Conservation (phyloP, 2,113 vertebrate genomes). For the Pseudonaja textilis region DNA sequence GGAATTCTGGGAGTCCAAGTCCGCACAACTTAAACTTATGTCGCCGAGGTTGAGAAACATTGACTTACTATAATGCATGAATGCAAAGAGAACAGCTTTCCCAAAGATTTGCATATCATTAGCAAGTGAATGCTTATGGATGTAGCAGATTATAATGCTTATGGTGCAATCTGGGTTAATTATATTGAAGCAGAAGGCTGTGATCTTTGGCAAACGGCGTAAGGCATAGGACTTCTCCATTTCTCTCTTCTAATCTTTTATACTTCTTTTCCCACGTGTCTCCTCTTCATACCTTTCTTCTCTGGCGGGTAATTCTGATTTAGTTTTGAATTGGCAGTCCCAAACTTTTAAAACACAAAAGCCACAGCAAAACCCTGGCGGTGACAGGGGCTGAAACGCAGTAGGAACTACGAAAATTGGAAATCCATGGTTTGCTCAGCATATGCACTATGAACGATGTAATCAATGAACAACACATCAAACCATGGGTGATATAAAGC, state of each 20-base stretch:
- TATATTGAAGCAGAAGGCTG: background rate
- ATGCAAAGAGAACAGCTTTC: background rate
- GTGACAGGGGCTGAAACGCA: background rate
- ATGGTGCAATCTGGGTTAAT: background rate
- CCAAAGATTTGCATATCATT: background rate
- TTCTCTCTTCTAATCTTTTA: background rate
- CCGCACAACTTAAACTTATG: background rate
- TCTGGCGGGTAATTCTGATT: background rate
- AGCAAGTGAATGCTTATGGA: background rate
- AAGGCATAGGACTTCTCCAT: background rate
- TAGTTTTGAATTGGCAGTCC: background rate
- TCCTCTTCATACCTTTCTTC: background rate
- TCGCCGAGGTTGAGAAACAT: too few species aligned
- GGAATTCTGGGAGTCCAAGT: background rate
- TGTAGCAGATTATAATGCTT: background rate
- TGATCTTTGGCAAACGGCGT: background rate
- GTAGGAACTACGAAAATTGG: background rate
- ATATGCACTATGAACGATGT: background rate
- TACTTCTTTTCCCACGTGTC: background rate
- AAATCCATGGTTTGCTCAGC: background rate
- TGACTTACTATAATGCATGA: background rate
- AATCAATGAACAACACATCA: background rate
- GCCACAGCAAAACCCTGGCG: background rate
- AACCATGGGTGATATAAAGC: background rate
- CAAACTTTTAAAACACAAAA: background rate